Conservation (phyloP, 2,888 invertebrate genomes). For the Eulithis prunata region DNA sequence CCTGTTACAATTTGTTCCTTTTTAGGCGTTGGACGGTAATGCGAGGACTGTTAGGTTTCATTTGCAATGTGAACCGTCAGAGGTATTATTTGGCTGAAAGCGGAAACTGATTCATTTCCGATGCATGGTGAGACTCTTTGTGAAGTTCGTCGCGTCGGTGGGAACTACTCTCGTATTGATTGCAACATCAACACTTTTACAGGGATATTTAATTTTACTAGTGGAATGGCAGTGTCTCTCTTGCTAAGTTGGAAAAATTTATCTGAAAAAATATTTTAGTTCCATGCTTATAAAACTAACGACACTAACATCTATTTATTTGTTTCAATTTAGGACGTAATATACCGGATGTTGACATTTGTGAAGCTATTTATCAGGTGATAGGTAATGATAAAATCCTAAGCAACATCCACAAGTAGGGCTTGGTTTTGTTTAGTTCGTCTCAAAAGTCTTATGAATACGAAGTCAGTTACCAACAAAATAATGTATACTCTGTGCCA, state of each 20-base stretch:
- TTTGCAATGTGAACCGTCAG: slow-evolving; percentile 58
- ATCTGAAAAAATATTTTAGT: too few species aligned
- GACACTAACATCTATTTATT: too few species aligned
- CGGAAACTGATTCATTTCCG: slow-evolving; percentile 84
- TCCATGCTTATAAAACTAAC: too few species aligned
- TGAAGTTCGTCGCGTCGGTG: slow-evolving; percentile 69
- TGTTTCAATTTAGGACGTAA: too few species aligned
- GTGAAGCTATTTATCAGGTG: too few species aligned
- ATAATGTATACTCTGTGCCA: slow-evolving; percentile 11
- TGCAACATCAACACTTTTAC: slow-evolving; percentile 72
- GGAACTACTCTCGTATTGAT: slow-evolving; percentile 82
- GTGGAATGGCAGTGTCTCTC: too few species aligned
- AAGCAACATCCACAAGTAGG: too few species aligned
- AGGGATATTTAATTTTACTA: slow-evolving; percentile 2
- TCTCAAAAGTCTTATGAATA: background rate
- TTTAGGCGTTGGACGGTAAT: slow-evolving; percentile 56
- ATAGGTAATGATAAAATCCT: too few species aligned
- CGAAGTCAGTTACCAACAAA: background rate
- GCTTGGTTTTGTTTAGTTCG: background rate
- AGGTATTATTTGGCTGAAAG: slow-evolving; percentile 76
- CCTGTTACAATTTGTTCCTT: slow-evolving; percentile 56
- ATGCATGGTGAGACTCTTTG: slow-evolving; percentile 82
- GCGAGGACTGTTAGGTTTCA: slow-evolving; percentile 55
- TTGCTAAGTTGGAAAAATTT: too few species aligned
- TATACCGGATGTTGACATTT: too few species aligned